These are phyloP conservation scores for Yponomeuta malinellus DNA, from an alignment of 2,888 invertebrate genomes.

Conservation along the genomic window DNA sequence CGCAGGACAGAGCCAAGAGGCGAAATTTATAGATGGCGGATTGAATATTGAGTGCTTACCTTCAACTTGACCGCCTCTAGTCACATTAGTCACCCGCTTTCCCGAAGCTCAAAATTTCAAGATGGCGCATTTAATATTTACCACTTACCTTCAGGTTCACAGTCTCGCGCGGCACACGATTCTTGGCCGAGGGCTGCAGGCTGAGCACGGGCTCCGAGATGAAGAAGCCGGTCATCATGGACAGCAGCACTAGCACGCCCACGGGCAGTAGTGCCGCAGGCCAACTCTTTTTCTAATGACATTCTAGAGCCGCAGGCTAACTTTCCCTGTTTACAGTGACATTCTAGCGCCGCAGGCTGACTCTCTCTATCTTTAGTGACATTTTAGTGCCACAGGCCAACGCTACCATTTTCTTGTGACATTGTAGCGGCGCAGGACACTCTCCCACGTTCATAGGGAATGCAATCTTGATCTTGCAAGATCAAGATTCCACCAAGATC, in stretches of 20 bases:
- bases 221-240: constrained; percentile 96
- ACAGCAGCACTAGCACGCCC: constrained; percentile 91
- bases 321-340: not conserved
- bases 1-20: too few species aligned
- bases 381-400: not conserved
- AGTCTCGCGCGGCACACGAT: constrained; percentile 83
- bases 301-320: not conserved
- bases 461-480: too few species aligned
- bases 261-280: constrained; percentile 93
- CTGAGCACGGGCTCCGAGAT: constrained; percentile 97
- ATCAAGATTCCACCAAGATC: too few species aligned
- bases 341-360: too few species aligned
- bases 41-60: too few species aligned
- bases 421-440: too few species aligned
- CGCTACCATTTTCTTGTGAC: not conserved
- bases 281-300: constrained; percentile 28
- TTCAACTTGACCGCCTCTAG: too few species aligned
- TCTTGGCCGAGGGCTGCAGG: constrained; percentile 85
- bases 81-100: too few species aligned
- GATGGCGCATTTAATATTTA: too few species aligned
- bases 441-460: too few species aligned
- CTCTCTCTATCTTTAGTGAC: not conserved
- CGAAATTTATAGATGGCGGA: too few species aligned
- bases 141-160: constrained; percentile 82
- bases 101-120: too few species aligned